Base-by-base conservation (phyloP, 2,888 invertebrate species). In the Poecilus cupreus region DNA sequence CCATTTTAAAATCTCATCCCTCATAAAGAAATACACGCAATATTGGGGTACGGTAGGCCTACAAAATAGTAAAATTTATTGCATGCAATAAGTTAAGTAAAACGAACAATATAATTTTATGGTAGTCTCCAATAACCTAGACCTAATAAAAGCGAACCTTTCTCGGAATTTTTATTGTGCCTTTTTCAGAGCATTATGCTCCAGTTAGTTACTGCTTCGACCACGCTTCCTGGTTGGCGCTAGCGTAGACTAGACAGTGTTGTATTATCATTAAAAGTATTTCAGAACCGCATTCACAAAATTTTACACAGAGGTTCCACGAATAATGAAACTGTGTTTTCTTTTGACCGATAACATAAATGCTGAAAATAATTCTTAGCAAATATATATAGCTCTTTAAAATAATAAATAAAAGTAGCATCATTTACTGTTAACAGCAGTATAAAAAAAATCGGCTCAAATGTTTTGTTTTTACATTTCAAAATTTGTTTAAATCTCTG, bases 141-240 rank as follows among this genome's bases (percentile, higher is more conserved):
- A 60, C 60, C 60, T 26, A 60, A 26, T 60, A 60, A 32, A 43
- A 60, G 60, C 11, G 24, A 60, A 26, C 60, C 60, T 60, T 60
- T 60, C 60, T 60, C 24, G 26, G 60, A 60, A 60, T 60, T 60
- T 60, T 60, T 60, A 60, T 32, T 60, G 24, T 60, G n/a, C n/a
- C 60, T 60, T 60, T 60, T 60, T 60, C 26, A 60, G 22, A 60
- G 60, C 22, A 39, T 18, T 32, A 13, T 37, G 76, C 57, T 77
- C 60, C 37, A 77, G 75, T 75, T 75, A 75, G 57, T 77, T 76
- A 54, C 20, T 32, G 57, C 20, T 37, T 10, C 39, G 57, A 3
- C 39, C 32, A 57, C 54, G 22, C 39, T 77, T 77, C 76, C 76
- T 77, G 76, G 76, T 77, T 57, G 76, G 39, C 76, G 76, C 54